phyloP scores from a whole-genome alignment of 1,140 invertebrate species.

The Brachystomella parvula region DNA sequence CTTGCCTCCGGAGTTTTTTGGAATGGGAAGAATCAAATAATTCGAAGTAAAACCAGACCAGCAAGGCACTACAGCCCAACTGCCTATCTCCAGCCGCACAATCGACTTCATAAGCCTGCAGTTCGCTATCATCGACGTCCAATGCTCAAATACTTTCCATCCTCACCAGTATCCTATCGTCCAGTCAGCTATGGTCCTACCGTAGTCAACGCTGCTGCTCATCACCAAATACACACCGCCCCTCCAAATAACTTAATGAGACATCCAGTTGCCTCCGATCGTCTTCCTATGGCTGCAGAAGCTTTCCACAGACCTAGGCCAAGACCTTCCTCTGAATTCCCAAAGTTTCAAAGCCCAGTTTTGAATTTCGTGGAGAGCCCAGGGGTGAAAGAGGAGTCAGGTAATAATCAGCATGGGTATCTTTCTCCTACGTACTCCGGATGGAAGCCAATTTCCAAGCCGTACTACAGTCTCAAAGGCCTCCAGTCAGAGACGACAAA shows the following conservation, averaged over 20 bases:
- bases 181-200: background rate
- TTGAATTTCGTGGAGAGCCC: conserved; percentile 9
- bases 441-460: conserved; percentile 31
- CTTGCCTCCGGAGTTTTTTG: background rate
- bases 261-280: no score
- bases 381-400: background rate
- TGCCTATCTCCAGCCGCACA: background rate
- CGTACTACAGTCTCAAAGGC: conserved; percentile 9
- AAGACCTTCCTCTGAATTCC: background rate
- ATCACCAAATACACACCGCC: background rate
- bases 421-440: conserved; percentile 26
- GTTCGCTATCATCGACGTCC: background rate
- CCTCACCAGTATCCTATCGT: background rate
- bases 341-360: conserved; percentile 1
- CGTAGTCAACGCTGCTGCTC: background rate
- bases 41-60: background rate
- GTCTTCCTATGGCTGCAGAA: no score
- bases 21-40: background rate
- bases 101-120: background rate
- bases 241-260: background rate
- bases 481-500: background rate
- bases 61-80: background rate
- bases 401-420: conserved; percentile 21
- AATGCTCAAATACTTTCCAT: background rate
- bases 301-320: no score